These are phyloP conservation scores for Machaerirhynchus nigripectus DNA, from an alignment of 2,113 vertebrate species.

Conservation along the genomic window DNA sequence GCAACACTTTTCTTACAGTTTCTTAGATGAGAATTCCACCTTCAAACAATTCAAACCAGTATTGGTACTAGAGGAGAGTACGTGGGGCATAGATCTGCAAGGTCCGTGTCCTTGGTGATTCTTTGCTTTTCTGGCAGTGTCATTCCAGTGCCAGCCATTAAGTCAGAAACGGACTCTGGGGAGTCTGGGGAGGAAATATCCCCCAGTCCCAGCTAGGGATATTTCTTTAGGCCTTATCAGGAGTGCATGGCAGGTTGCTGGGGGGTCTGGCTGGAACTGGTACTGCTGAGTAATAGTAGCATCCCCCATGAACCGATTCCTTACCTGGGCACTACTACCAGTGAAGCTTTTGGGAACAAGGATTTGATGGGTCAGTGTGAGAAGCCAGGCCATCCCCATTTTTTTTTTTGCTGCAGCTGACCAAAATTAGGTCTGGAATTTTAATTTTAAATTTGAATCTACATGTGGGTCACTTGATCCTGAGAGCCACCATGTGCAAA, in stretches of 20 bases:
- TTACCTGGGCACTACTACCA: not conserved
- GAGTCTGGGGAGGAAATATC: too few species aligned
- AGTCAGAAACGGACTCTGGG: not conserved
- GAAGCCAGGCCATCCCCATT: not conserved
- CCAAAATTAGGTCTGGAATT: not conserved
- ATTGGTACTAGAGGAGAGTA: not conserved
- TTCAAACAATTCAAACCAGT: not conserved
- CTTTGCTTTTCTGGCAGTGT: not conserved
- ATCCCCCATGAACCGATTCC: not conserved
- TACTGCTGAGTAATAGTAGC: not conserved
- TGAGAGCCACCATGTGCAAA: not conserved
- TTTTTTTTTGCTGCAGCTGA: not conserved
- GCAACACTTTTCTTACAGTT: not conserved
- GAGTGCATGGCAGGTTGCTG: not conserved
- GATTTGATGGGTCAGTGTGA: not conserved
- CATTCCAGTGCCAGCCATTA: not conserved
- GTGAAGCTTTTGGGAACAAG: not conserved
- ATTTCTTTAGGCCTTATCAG: not conserved
- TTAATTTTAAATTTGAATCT: not conserved
- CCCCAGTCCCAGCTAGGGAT: not conserved
- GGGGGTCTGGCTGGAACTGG: not conserved
- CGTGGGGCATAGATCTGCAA: accelerated
- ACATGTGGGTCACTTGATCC: not conserved
- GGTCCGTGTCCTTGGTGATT: not conserved
- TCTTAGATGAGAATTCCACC: not conserved